phyloP scores from a whole-genome alignment of 1,140 invertebrate species.

The Pygmarrhopalites habei region DNA sequence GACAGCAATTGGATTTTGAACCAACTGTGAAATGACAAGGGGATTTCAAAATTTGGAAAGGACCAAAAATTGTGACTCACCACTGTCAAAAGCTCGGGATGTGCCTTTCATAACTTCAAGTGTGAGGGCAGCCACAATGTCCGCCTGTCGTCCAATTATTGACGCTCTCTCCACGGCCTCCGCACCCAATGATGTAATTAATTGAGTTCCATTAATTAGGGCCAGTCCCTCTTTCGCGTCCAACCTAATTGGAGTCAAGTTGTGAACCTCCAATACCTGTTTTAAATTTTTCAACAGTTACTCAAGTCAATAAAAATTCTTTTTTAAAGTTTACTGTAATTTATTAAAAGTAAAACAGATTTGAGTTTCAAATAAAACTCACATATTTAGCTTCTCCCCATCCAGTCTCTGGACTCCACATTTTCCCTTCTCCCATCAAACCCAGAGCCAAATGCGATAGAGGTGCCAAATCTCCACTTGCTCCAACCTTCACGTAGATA shows the following conservation, averaged over 20 bases:
- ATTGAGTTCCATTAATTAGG: constrained; percentile 67
- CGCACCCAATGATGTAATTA: constrained; percentile 62
- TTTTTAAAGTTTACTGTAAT: no score
- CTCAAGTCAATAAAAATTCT: no score
- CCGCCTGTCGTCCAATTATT: constrained; percentile 58
- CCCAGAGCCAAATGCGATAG: constrained; percentile 57
- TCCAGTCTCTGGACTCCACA: constrained; percentile 66
- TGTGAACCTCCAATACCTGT: constrained; percentile 54
- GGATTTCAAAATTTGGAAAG: no score
- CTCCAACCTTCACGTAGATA: constrained; percentile 50
- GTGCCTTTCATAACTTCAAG: constrained; percentile 67
- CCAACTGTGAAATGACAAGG: no score
- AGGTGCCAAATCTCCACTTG: constrained; percentile 64
- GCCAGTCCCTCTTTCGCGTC: constrained; percentile 64
- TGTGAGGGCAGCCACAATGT: constrained; percentile 63
- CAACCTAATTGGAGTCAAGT: constrained; percentile 54
- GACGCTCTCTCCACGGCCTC: constrained; percentile 59
- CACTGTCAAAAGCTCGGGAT: constrained; percentile 60
- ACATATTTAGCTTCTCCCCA: constrained; percentile 62
- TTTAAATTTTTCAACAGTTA: constrained; percentile 15
- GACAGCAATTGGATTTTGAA: no score
- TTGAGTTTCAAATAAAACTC: constrained; percentile 40
- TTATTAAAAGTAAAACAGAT: no score
- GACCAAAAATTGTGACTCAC: no score
- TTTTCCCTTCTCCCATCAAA: constrained; percentile 68